Percentiles rank a stretch among this genome's conserved stretches.
phyloP scores from a whole-genome alignment of 2,113 vertebrate species.

The Raja brachyura region DNA sequence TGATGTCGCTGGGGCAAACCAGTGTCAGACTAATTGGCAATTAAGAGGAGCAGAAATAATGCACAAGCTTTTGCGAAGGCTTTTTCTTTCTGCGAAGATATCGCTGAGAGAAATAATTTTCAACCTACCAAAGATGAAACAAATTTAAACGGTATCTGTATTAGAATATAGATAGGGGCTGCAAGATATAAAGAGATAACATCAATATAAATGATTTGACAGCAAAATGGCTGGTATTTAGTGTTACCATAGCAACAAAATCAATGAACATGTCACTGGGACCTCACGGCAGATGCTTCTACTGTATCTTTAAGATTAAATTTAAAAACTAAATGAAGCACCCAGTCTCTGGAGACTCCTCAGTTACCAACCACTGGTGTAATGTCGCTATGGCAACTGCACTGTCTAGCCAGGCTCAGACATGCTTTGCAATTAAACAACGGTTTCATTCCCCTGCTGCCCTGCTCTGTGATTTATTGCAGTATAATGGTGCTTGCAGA shows the following conservation, averaged over 20 bases:
- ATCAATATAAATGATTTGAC: background rate
- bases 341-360: constrained; percentile 27
- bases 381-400: constrained; percentile 25
- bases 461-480: constrained; percentile 26
- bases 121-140: background rate
- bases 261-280: constrained; percentile 24
- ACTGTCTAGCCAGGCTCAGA: constrained; percentile 31
- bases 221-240: constrained; percentile 18
- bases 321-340: constrained; percentile 29
- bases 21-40: background rate
- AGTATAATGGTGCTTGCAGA: constrained; percentile 3
- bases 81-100: background rate
- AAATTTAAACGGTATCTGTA: background rate
- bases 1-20: background rate
- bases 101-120: background rate
- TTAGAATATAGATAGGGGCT: background rate
- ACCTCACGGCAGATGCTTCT: constrained; percentile 13
- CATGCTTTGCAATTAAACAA: constrained; percentile 25
- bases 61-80: background rate
- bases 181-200: background rate
- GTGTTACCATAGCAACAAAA: constrained; percentile 28
- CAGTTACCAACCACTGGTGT: background rate
- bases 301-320: constrained; percentile 25
- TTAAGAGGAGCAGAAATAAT: background rate
- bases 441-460: constrained; percentile 18